Base-by-base conservation (phyloP, 2,888 invertebrate species). In the Rosalia funebris region DNA sequence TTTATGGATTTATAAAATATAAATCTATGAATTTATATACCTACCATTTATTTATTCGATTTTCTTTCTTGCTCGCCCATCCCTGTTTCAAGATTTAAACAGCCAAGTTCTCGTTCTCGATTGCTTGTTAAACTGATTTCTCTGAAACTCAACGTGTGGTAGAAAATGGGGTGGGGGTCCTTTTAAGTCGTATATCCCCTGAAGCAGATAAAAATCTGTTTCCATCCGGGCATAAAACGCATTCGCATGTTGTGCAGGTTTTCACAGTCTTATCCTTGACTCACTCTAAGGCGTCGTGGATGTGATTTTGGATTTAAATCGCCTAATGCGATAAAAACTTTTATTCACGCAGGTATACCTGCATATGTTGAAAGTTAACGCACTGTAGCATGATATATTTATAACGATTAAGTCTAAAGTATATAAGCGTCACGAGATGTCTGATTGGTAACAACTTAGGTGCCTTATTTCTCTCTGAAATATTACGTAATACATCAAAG, bases 201-300 rank as follows among this genome's bases (percentile, higher is more conserved):
- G 57, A 56, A 65, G 66, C 70, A 62, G 61, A 60, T 61, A 62
- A 59, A 63, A 68, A 66, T 62, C 63, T 57, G 66, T 60, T 65
- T 65, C 60, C 62, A 65, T 54, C 57, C 61, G 63, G 48, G 58
- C 66, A 55, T 63, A 52, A 65, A 68, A 65, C 60, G 60, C 64
- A 61, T 56, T 60, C 50, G 60, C 52, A 39, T 62, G 53, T 59
- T 44, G 39, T 58, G 36, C 1, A 10, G 48, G 19, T 20, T 50
- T 1, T 46, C 37, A 10, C 19, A 16, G 37, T 25, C 37, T 37
- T 37, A 12, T 25, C 37, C 36, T 12, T 47, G 31, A 9, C n/a
- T 34, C 37, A 10, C 9, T 47, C 32, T 47, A n/a, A 39, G 5
- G 36, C 10, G 37, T 12, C 32, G 17, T 19, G 3, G 5, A 36